Percentiles rank a stretch among this genome's conserved stretches.
Evolutionary conservation across 2,888 invertebrate genomes (phyloP).

Genomic region (Schizaphis graminum): DNA sequence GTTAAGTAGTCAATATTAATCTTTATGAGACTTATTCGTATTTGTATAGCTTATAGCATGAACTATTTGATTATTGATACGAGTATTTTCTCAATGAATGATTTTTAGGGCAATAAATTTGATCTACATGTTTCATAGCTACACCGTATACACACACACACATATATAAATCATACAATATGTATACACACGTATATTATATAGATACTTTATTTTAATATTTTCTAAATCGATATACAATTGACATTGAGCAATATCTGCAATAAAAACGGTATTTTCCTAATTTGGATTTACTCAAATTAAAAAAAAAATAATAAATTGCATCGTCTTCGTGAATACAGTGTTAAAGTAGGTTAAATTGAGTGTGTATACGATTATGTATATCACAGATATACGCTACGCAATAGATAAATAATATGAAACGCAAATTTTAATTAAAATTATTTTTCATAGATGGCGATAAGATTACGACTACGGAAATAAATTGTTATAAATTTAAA

Average conservation of each 20-base stretch:
- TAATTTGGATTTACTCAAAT: not conserved
- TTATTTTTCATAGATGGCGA: too few relatives aligned
- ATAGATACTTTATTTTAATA: not conserved
- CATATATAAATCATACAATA: not conserved
- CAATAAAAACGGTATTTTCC: not conserved
- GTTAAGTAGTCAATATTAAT: not conserved
- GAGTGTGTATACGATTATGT: too few relatives aligned
- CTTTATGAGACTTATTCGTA: not conserved
- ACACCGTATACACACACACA: not conserved
- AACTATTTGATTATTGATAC: not conserved
- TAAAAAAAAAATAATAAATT: not conserved
- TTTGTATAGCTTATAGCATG: not conserved
- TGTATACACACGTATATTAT: not conserved
- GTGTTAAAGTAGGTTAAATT: not conserved
- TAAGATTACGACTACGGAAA: too few relatives aligned
- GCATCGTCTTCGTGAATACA: not conserved
- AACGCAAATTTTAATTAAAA: too few relatives aligned
- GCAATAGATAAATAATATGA: too few relatives aligned
- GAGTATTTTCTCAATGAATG: not conserved
- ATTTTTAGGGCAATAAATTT: not conserved
- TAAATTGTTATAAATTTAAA: too few relatives aligned
- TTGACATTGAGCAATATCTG: not conserved
- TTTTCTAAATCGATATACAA: not conserved
- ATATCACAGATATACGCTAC: too few relatives aligned
- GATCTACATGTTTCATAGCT: not conserved